Evolutionary conservation across 30 jellyfish, hydroid and myxozoan genomes (phyloP).

Genomic region (Phacellophora camtschatica): DNA sequence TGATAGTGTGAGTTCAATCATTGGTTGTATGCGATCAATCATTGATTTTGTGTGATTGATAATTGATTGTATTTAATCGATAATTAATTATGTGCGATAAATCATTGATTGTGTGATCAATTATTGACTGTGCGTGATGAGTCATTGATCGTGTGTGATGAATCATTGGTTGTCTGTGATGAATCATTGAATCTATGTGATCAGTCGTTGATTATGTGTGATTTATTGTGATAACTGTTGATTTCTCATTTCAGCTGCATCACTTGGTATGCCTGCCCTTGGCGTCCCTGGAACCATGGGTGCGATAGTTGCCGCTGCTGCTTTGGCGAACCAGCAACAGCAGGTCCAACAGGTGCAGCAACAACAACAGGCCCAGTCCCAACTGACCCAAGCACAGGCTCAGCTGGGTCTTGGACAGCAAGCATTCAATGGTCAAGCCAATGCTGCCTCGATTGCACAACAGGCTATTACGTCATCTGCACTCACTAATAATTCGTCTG

Average conservation of each 20-base stretch:
- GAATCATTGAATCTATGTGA: background rate
- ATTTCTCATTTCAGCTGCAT: background rate
- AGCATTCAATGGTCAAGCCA: slow-evolving; percentile 22
- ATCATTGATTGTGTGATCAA: no score
- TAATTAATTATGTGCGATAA: no score
- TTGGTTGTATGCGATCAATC: no score
- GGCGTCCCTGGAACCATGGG: slow-evolving; percentile 92
- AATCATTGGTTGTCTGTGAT: no score
- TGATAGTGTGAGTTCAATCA: no score
- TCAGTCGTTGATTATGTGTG: background rate
- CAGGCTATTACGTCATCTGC: slow-evolving; percentile 42
- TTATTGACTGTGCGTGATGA: no score
- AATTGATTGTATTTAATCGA: no score
- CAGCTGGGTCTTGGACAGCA: slow-evolving; percentile 38
- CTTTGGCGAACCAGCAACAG: slow-evolving; percentile 87
- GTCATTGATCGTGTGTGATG: no score
- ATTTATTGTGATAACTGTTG: background rate
- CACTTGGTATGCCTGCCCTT: slow-evolving; percentile 39
- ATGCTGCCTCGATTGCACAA: slow-evolving; percentile 12
- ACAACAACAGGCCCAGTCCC: slow-evolving; percentile 63
- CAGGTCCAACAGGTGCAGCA: slow-evolving; percentile 60
- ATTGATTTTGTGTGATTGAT: no score
- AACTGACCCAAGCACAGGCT: slow-evolving; percentile 37
- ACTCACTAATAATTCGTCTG: slow-evolving; percentile 8
- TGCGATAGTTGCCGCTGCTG: slow-evolving; percentile 98